Base-by-base conservation (phyloP, 2,113 vertebrate genomes). In the Bos javanicus region DNA sequence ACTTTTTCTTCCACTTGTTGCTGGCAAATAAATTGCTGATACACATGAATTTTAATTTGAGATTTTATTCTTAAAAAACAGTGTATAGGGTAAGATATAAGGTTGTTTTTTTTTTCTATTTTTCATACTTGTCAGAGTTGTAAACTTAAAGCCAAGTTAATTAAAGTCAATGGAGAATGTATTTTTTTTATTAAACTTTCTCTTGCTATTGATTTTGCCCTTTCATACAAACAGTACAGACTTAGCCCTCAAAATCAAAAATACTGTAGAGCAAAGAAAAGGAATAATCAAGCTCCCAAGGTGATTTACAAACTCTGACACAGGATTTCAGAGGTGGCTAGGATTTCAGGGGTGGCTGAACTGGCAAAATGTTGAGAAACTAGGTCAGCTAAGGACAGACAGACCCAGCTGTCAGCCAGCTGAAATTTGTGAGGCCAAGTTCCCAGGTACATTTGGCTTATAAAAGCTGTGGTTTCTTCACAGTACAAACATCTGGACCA, bases 111-210 rank as follows among this genome's bases (percentile, higher is more conserved):
- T 74, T 78, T 80, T 95, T 59, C 71, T 84, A 87, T 98, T 97
- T 96, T 97, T 95, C 36, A 87, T 62, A 33, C 97, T 98, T 98
- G 64, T 64, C 94, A 93, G n/a, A 95, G 62, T 97, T 95, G 57
- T 91, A 97, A 95, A 97, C 33, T 10, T 97, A 86, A 97, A 90
- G 96, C 86, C 90, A 97, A 57, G 71, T 96, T 97, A 98, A 96
- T 98, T 98, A 97, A 98, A 98, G 95, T 97, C 62, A 97, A 56
- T 97, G 90, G 46, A 97, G 97, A 98, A 97, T 98, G 96, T 88
- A 96, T 96, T 97, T 97, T 93, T 91, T 94, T 90, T 96, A 97
- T 98, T 98, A 98, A 92, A 98, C 87, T 97, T 98, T 59, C 59
- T 97, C 76, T 95, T 84, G 92, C 59, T 95, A 94, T 94, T 97